Evolutionary conservation across 2,113 vertebrate genomes (phyloP), one percentile per base, ranked within the genome.

Genomic region (Neodon shergylaensis): DNA sequence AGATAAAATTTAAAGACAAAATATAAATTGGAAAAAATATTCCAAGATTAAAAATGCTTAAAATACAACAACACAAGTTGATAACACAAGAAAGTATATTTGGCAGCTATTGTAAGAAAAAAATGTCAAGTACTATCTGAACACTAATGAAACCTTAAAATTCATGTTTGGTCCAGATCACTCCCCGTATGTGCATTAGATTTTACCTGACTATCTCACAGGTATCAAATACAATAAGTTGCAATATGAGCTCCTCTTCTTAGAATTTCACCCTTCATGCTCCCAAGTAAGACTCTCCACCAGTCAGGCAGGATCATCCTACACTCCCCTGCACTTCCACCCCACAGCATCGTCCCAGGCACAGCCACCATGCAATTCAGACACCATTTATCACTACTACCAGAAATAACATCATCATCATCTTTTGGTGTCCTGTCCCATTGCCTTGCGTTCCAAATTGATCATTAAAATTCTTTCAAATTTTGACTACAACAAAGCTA

Each of bases 1-100:
- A 84, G 42, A 85, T 31, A 88, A 92, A 52, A 52, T 85, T 66
- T 84, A 5, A 66, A 94, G 77, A 93, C 11, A 76, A 83, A 91
- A 82, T 47, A 36, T 2, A 76, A 28, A 42, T 88, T 91, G 26
- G 33, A 87, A 78, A 92, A 0, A 90, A 0, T 49, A 79, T 39
- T 54, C 36, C 22, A 83, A 63, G n/a, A 66, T 33, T 85, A 66
- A 85, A 63, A 93, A 84, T 14, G 7, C 8, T 24, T 39, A 24
- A 93, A 91, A 84, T 93, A 86, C 10, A 68, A 65, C 63, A 52
- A 88, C 28, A 16, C 1, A n/a, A 28, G 22, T 28, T 52, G 42
- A 1, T 52, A 36, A 73, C 68, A 63, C 47, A 39, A 73, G 61
- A 21, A 77, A 91, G 11, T 8, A 87, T 24, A 82, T 74, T 10